Conservation (phyloP, 2,113 vertebrate genomes). For the Meriones unguiculatus region DNA sequence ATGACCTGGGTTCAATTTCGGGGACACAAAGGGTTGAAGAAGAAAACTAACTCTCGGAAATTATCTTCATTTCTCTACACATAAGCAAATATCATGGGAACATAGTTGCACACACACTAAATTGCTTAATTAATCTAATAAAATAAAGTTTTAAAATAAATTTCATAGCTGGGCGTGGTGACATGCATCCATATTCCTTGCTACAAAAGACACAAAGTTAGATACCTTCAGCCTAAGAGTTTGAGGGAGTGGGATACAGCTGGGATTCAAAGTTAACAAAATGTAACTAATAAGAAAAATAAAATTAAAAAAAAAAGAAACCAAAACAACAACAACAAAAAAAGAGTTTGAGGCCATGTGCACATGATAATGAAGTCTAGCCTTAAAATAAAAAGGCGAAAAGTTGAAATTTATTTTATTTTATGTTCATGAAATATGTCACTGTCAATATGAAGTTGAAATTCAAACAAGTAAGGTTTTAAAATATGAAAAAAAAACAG, state of each 20-base stretch:
- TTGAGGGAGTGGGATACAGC: no score
- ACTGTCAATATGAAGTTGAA: neutral
- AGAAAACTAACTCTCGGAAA: neutral
- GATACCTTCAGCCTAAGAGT: neutral
- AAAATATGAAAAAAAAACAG: neutral
- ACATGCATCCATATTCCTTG: neutral
- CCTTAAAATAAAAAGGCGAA: neutral
- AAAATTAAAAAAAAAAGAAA: no score
- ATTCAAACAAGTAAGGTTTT: neutral
- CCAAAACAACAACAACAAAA: no score
- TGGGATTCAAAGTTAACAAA: no score
- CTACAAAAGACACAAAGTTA: neutral
- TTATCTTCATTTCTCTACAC: neutral
- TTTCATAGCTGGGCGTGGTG: neutral
- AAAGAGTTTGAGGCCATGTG: neutral
- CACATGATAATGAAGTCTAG: neutral
- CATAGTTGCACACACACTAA: neutral
- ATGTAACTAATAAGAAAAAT: no score
- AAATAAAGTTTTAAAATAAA: neutral
- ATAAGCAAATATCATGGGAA: neutral
- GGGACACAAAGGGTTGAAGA: neutral
- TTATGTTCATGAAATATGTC: neutral
- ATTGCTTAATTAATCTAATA: neutral
- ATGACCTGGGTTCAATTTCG: neutral
- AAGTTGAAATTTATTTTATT: neutral